These are phyloP conservation scores for Morbakka virulenta DNA, from an alignment of 30 jellyfish, hydroid and myxozoan species.

Conservation along the genomic window DNA sequence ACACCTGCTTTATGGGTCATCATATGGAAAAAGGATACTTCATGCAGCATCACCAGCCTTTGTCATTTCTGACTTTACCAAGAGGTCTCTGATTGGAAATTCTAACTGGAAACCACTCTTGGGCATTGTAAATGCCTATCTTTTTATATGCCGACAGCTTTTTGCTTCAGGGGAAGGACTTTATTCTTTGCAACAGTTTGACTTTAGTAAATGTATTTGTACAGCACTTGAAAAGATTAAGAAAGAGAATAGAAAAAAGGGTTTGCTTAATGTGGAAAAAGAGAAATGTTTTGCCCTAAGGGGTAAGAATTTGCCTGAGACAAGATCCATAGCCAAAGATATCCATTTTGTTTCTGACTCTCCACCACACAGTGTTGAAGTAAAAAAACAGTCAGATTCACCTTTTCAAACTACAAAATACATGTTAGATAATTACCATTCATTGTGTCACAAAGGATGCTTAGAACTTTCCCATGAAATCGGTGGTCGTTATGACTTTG, in stretches of 20 bases:
- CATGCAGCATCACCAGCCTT: conserved; percentile 40
- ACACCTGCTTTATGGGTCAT: conserved; percentile 64
- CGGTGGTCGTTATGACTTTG: neutral
- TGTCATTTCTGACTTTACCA: conserved; percentile 47
- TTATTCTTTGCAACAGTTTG: conserved; percentile 10
- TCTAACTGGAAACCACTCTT: conserved; percentile 21
- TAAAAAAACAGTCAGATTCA: no score
- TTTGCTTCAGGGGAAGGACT: conserved; percentile 64
- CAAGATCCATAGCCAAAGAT: no score
- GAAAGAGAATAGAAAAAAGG: neutral
- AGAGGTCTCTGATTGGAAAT: conserved; percentile 28
- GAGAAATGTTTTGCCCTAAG: no score
- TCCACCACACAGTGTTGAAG: no score
- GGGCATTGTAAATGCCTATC: conserved; percentile 41
- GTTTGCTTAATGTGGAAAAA: no score
- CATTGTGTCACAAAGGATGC: neutral
- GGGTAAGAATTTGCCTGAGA: no score
- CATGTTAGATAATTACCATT: no score
- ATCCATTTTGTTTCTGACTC: no score
- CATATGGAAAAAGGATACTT: conserved; percentile 57
- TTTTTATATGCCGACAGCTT: conserved; percentile 72
- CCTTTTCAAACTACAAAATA: no score
- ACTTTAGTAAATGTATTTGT: conserved; percentile 23
- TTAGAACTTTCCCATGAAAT: neutral
- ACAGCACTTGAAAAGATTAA: conserved; percentile 17